phyloP scores from a whole-genome alignment of 2,888 invertebrate species.

The Scaptomyza reducta region DNA sequence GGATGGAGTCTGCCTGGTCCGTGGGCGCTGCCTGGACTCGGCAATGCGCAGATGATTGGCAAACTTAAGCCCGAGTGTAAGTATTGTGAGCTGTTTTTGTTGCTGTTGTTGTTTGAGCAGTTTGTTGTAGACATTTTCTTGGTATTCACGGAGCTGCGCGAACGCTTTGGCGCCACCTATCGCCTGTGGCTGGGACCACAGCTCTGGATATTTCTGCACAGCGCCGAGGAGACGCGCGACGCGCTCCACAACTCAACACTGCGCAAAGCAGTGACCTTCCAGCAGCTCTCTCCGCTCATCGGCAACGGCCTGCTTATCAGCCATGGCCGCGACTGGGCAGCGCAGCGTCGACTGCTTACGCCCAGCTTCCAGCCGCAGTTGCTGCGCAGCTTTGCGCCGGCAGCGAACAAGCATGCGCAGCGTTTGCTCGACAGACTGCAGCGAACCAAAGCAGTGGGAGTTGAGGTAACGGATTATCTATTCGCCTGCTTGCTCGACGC shows the following conservation, averaged over 20 bases:
- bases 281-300: constrained; percentile 76
- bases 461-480: constrained; percentile 86
- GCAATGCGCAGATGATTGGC: constrained; percentile 81
- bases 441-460: constrained; percentile 20
- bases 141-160: constrained; percentile 70
- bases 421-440: constrained; percentile 85
- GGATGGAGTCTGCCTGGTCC: constrained; percentile 80
- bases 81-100: constrained; percentile 12
- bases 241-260: constrained; percentile 78
- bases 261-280: constrained; percentile 76
- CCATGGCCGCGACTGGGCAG: constrained; percentile 86
- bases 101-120: background rate
- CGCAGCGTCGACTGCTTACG: constrained; percentile 88
- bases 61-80: constrained; percentile 82
- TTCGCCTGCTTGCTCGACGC: constrained; percentile 87
- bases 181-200: constrained; percentile 82
- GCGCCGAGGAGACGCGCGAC: constrained; percentile 78
- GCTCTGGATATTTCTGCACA: constrained; percentile 82
- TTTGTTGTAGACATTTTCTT: constrained; percentile 70
- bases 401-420: constrained; percentile 87
- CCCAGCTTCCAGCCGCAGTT: constrained; percentile 92
- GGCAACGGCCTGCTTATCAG: constrained; percentile 82
- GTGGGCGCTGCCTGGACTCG: constrained; percentile 80
- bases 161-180: constrained; percentile 73
- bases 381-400: constrained; percentile 88